Evolutionary conservation across 2,888 invertebrate species (phyloP), one percentile per base, ranked within the genome.

Genomic region (Altica lythri): DNA sequence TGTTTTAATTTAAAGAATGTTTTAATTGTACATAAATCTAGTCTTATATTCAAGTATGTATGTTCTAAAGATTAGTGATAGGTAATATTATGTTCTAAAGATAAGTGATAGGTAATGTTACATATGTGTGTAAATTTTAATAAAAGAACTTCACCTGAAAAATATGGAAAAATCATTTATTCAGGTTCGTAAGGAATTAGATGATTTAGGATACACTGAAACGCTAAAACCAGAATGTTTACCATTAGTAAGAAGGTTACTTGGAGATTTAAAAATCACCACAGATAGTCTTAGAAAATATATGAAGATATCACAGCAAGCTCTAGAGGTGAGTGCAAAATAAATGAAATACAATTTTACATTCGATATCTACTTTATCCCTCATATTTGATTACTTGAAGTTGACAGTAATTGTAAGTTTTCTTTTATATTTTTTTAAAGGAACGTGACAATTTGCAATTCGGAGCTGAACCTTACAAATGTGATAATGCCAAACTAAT

Each of bases 251-350:
- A 88, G 90, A 76, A 85, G 84, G 69, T 75, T 95, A 53, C 78
- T 94, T 47, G 85, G 86, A 35, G 95, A 95, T 77, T 81, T 95
- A 53, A 80, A 93, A 56, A 88, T 90, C 72, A 93, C 93, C 5
- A 94, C 92, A n/a, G 87, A 89, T 63, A 92, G 88, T 70, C 79
- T 94, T 48, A 87, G 90, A 69, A 88, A 92, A 77, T 88, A 90
- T 60, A 93, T 93, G 81, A 81, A 85, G 56, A 77, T 89, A 64
- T 85, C 89, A 4, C 83, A 86, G 71, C 83, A 86, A 66, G 83
- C 87, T 45, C 74, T 83, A 22, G 82, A 86, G 79, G 86, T 86
- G 72, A 64, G n/a, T 18, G n/a, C 2, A 4, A 29, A 49, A 32
- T 17, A 34, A 44, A 13, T 32, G 16, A 35, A 35, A 10, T 38